Evolutionary conservation across 2,888 invertebrate species (phyloP), one percentile per base, ranked within the genome.

Genomic region (Epicampocera succincta): DNA sequence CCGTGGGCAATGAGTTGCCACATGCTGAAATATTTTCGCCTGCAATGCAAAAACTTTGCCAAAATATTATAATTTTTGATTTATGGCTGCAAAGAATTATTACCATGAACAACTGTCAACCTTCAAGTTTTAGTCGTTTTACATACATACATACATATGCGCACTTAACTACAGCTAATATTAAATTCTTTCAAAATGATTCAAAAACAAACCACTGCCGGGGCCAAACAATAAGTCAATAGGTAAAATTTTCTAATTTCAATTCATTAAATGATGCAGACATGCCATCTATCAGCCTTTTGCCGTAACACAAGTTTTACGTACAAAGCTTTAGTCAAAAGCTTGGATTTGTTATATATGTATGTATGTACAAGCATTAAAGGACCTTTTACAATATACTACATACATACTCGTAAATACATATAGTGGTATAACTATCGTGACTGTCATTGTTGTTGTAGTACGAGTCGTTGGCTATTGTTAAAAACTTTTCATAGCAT

Each of bases 171-270:
- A n/a, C 71, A 46, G 48, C 54, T 54, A 75, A 66, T 33, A 65
- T 65, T 75, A 50, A 52, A 44, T 68, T 50, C 52, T 69, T 76
- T 76, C 38, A 5, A 25, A 25, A 25, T 25, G 25, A 25, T 25
- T 25, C 25, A 25, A 25, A 25, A 25, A 25, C 3, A 5, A 25
- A 42, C 54, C n/a, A n/a, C n/a, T 48, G 52, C 54, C 19, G 13
- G 25, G 21, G 42, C 19, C 50, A 66, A 58, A 40, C 42, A 71
- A 63, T 48, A 66, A 71, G 58, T 69, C 69, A 54, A 78, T 61
- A 61, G 60, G 4, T 52, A 58, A 66, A 69, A 13, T 63, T 73
- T 71, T 82, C 65, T 66, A 74, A 82, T 78, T 82, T 78, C 38
- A 78, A 74, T 75, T 60, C n/a, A 71, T 82, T 78, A 75, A 75